Evolutionary conservation across 1,140 invertebrate species (phyloP).

Genomic region (Neodiprion pinetum): DNA sequence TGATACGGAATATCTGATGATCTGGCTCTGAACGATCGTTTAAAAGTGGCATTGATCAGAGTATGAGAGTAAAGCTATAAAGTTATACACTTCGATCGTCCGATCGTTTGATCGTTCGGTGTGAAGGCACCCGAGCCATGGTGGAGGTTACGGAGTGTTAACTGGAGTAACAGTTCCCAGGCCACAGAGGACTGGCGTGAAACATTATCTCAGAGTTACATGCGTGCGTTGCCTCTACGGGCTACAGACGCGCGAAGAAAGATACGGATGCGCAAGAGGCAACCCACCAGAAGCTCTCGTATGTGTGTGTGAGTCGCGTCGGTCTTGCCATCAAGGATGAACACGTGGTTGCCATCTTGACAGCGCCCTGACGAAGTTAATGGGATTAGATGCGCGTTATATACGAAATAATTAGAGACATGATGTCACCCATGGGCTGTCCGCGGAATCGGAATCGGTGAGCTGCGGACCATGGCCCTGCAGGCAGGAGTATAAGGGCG

Average conservation of each 20-base stretch:
- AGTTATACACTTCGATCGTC: neutral
- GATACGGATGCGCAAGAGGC: neutral
- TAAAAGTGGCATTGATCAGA: too few species aligned
- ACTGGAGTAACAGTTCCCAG: conserved; percentile 48
- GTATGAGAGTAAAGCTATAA: too few species aligned
- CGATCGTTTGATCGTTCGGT: conserved; percentile 23
- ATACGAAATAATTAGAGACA: neutral
- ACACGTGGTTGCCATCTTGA: conserved; percentile 34
- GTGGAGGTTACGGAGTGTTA: conserved; percentile 44
- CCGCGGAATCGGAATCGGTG: too few species aligned
- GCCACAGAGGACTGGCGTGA: conserved; percentile 17
- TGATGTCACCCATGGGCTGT: neutral
- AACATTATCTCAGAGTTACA: neutral
- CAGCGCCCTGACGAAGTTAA: neutral
- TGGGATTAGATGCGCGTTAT: neutral
- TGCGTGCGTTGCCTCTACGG: neutral
- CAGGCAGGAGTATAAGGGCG: neutral
- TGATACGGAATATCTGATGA: too few species aligned
- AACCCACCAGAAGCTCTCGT: conserved; percentile 15
- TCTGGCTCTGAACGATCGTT: too few species aligned
- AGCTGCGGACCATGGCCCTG: too few species aligned
- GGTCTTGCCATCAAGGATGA: conserved; percentile 19
- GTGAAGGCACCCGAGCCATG: conserved; percentile 40
- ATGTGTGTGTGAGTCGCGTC: neutral
- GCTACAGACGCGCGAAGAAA: conserved; percentile 29